Base-by-base conservation (phyloP, 2,888 invertebrate species). In the Lingula anatina region DNA sequence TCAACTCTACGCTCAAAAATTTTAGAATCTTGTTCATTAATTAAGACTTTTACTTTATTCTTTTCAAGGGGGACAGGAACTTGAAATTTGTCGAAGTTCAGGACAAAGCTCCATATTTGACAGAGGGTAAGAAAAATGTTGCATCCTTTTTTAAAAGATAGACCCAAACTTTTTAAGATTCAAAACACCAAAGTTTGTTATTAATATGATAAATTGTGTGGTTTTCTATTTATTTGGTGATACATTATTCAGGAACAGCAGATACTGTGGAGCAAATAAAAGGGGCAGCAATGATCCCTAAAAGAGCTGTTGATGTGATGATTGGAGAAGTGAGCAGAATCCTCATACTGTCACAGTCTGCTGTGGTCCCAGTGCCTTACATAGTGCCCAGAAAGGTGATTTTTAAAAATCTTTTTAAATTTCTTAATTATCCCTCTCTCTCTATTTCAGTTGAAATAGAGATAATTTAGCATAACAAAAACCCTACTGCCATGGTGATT, bases 251-350 rank as follows among this genome's bases (percentile, higher is more conserved):
- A 73, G 73, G 62, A 47, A 62, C 89, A 54, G 82, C 89, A 48
- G 90, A 91, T 79, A 88, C 89, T 21, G 85, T 91, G n/a, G 93
- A 94, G 43, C 95, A 95, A 77, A 92, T 92, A 0, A 93, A 94
- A 73, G 95, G 95, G 3, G 91, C 91, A 2, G 91, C 92, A 65
- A 75, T 95, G 55, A 88, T 94, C 42, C 91, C 94, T 5, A 96
- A 96, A 80, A 81, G 92, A 50, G 90, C 91, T 0, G 79, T 96
- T 36, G 86, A 89, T 64, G 91, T 95, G n/a, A 96, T 96, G 95
- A 89, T 90, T 63, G 94, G 93, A 1, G 96, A 96, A 79, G 95
- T 96, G 3, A 92, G 94, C 78, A 81, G 94, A 57, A 83, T 96
- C 42, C 80, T 95, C 48, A 89, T 95, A 69, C 81, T 96, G 49